Conservation (phyloP, 2,888 invertebrate genomes). For the Cactoblastis cactorum region DNA sequence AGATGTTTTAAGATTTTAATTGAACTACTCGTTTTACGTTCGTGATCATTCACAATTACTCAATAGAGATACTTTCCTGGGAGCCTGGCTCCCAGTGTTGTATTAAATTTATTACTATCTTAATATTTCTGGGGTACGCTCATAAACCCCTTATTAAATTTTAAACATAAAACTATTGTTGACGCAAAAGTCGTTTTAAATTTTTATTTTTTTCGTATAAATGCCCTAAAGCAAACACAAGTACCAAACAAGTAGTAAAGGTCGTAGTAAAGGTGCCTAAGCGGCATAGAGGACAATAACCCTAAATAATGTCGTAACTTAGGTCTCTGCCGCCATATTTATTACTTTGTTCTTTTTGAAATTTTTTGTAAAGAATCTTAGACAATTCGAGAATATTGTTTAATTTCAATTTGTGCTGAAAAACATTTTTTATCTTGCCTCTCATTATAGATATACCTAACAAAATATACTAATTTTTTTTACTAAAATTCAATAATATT, state of each 20-base stretch:
- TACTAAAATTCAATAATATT: too few species aligned
- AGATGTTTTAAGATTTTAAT: too few species aligned
- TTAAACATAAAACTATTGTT: too few species aligned
- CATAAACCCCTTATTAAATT: too few species aligned
- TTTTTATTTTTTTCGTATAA: background rate
- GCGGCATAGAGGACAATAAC: constrained; percentile 33
- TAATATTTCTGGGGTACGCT: too few species aligned
- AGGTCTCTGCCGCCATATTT: constrained; percentile 11
- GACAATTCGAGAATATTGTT: background rate
- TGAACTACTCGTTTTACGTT: too few species aligned
- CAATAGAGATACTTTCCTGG: too few species aligned
- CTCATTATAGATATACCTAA: background rate
- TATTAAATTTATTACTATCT: too few species aligned
- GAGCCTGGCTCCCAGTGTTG: too few species aligned
- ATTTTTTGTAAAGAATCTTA: background rate
- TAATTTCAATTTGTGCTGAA: background rate
- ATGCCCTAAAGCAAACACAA: constrained; percentile 4
- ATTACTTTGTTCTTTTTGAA: constrained; percentile 2
- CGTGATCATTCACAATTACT: too few species aligned
- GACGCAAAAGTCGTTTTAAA: too few species aligned
- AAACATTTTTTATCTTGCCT: background rate
- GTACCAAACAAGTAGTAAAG: constrained; percentile 26
- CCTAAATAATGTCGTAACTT: constrained; percentile 6
- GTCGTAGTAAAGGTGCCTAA: constrained; percentile 18
- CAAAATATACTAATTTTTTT: too few species aligned